Base-by-base conservation (phyloP, 2,113 vertebrate species). In the Anolis carolinensis region DNA sequence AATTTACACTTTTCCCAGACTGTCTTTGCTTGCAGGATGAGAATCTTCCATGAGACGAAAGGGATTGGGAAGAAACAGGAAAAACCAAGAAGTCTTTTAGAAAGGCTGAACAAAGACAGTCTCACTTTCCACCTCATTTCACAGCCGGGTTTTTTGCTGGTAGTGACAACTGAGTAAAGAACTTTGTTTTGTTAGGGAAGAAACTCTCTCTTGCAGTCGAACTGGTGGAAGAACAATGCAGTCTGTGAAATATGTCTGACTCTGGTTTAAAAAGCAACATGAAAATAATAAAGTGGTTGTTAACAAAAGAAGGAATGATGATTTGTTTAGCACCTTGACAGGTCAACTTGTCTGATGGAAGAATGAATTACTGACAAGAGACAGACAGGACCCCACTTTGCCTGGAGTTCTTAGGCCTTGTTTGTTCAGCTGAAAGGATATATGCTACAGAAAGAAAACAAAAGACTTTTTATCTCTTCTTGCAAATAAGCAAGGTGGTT, bases 361-460 rank as follows among this genome's bases (percentile, higher is more conserved):
- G 1, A 86, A 67, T 21, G 72, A 1, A 0, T 8, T 84, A 36
- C 30, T 18, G 48, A 77, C 23, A 79, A 55, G 50, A 68, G 65
- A n/a, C 25, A 68, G 25, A 2, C 25, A 2, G 2, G 39, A 44
- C 39, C 39, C 16, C 55, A 3, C 14, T 18, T 18, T 16, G 4
- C 75, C 0, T 55, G 9, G 0, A 10, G 44, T 0, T 10, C 1
- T 34, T 75, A 4, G 14, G 0, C 55, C 13, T 36, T 34, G 1
- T 5, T 4, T 39, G 3, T 62, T 87, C 30, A 65, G 5, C 50
- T 16, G 6, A 32, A 71, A 55, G 27, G 63, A 52, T n/a, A 86
- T 82, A 20, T 14, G 9, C 36, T 75, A 76, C 44, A 0, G n/a
- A 30, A 81, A 65, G 52, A 73, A 81, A 79, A 79, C 65, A 85